Evolutionary conservation across 2,888 invertebrate genomes (phyloP).

Genomic region (Opisthograptis luteolata): DNA sequence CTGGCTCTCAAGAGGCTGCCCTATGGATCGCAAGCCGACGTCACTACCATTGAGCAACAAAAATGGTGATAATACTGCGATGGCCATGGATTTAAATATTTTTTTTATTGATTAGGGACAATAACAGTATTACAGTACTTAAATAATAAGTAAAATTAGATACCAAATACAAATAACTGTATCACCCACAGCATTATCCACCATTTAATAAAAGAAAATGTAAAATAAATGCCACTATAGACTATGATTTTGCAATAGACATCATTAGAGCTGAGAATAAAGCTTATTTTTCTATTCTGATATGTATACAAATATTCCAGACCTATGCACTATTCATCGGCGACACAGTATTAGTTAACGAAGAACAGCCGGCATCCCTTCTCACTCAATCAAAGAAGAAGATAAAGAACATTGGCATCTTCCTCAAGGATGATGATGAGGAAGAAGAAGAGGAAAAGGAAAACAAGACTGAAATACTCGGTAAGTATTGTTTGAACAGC

Average conservation of each 20-base stretch:
- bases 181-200: too few species aligned
- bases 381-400: slow-evolving; percentile 97
- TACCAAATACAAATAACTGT: too few species aligned
- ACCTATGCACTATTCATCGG: slow-evolving; percentile 97
- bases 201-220: not conserved
- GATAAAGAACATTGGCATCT: slow-evolving; percentile 97
- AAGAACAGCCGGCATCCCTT: slow-evolving; percentile 92
- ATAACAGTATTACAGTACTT: too few species aligned
- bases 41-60: too few species aligned
- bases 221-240: not conserved
- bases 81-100: too few species aligned
- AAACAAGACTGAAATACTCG: slow-evolving; percentile 90
- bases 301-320: slow-evolving; percentile 49
- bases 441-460: slow-evolving; percentile 93
- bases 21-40: too few species aligned
- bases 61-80: too few species aligned
- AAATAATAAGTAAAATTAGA: too few species aligned
- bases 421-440: slow-evolving; percentile 95
- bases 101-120: too few species aligned
- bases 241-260: not conserved
- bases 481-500: slow-evolving; percentile 54
- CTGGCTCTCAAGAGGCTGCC: too few species aligned
- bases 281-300: too few species aligned
- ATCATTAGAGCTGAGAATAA: not conserved
- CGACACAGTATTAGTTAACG: slow-evolving; percentile 98